Percentiles rank a stretch among this genome's conserved stretches.
These are phyloP conservation scores for Phalacrocorax carbo DNA, from an alignment of 2,113 vertebrate species.

Conservation along the genomic window DNA sequence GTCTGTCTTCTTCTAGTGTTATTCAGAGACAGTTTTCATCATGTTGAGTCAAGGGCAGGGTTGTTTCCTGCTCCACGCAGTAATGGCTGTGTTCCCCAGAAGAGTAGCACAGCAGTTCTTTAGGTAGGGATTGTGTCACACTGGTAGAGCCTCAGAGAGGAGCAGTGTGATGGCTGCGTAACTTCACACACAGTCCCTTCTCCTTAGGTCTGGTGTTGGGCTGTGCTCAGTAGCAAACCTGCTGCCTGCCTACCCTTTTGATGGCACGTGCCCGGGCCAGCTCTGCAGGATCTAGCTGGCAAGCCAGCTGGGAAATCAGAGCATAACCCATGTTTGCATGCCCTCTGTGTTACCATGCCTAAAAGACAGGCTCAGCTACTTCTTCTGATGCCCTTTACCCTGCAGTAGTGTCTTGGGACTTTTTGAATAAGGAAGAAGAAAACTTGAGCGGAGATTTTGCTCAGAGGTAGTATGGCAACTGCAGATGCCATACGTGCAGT, in stretches of 20 bases:
- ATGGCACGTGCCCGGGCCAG: accelerated
- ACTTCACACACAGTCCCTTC: neutral
- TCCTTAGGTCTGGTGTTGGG: neutral
- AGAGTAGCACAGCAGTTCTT: neutral
- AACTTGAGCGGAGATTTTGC: neutral
- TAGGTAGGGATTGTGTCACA: too few species aligned
- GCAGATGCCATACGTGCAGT: neutral
- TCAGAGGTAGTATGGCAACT: neutral
- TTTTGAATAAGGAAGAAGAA: neutral
- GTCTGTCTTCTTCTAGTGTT: neutral
- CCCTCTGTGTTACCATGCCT: too few species aligned
- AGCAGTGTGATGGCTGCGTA: neutral
- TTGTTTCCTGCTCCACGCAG: neutral
- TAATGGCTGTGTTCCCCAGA: neutral
- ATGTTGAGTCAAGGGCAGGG: neutral
- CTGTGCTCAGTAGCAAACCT: neutral
- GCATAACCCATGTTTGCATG: accelerated
- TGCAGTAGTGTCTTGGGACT: neutral
- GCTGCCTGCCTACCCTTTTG: neutral
- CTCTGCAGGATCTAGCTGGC: neutral
- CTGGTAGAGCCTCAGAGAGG: accelerated
- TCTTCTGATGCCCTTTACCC: neutral
- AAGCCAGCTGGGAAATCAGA: neutral
- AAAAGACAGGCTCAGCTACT: neutral
- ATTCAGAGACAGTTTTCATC: neutral